Base-by-base conservation (phyloP, 1,140 invertebrate species). In the Delia radicum region DNA sequence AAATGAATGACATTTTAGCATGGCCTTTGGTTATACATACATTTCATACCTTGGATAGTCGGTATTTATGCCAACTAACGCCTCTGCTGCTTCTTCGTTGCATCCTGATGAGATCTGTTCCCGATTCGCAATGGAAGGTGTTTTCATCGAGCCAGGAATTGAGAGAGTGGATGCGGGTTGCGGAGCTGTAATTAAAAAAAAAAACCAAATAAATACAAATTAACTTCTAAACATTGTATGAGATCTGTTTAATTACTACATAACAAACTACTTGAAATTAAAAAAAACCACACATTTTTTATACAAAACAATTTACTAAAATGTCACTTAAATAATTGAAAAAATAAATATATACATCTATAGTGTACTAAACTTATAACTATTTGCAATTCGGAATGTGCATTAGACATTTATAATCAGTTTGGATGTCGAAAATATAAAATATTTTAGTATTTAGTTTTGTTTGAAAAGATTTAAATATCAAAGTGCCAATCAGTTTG, bases 91-190 rank as follows among this genome's bases (percentile, higher is more conserved):
- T 87, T 94, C 93, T 87, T 93, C 93, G 81, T 88, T 89, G 87
- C 85, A 88, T 86, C 81, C 87, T 85, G 79, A 82, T 87, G 83
- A 79, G 79, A 78, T 86, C 85, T 79, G 87, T 89, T 89, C 89
- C 85, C 90, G 90, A 84, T 90, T 89, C 86, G 91, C 91, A 81
- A 91, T 90, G 82, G 92, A 91, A 87, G 91, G 91, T 90, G 92
- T 94, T 90, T 94, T 95, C 93, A 96, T 94, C 87, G 94, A 94
- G 87, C 94, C 95, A 83, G 96, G 95, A 87, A 96, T 96, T 89
- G 96, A 97, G 84, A 97, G 92, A 87, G 96, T 97, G 87, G 96
- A 97, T 87, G 94, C 93, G 88, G 96, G 96, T 91, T 98, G 89
- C 96, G 95, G 87, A 98, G 92, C 95, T 96, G n/a, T n/a, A n/a